Evolutionary conservation across 2,888 invertebrate genomes (phyloP).

Genomic region (Drosophila helvetica): DNA sequence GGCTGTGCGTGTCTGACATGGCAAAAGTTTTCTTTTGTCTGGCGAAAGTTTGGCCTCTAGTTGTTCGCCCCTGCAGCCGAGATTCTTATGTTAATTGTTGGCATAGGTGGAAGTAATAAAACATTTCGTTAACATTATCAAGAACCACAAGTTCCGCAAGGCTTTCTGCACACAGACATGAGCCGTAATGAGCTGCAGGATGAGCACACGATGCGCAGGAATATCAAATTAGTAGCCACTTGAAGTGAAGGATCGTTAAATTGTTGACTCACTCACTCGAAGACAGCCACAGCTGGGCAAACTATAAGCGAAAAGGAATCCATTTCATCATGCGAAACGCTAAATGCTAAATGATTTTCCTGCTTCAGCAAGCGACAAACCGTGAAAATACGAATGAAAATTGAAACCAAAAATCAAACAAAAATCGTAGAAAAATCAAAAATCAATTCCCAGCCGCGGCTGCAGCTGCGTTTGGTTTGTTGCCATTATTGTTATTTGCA

Average conservation of each 20-base stretch:
- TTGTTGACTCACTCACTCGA: too few relatives aligned
- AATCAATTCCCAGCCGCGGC: slow-evolving; percentile 36
- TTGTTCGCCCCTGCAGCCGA: slow-evolving; percentile 31
- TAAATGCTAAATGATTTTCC: too few relatives aligned
- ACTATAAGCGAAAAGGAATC: background rate
- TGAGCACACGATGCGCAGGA: background rate
- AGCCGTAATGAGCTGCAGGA: slow-evolving; percentile 24
- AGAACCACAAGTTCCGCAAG: slow-evolving; percentile 52
- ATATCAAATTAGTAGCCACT: background rate
- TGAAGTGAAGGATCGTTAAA: background rate
- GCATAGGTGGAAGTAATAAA: slow-evolving; percentile 77
- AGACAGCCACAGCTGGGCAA: too few relatives aligned
- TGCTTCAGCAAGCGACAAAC: too few relatives aligned
- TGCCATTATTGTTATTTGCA: slow-evolving; percentile 58
- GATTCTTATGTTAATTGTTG: slow-evolving; percentile 75
- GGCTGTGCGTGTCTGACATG: slow-evolving; percentile 27
- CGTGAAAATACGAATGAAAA: slow-evolving; percentile 5
- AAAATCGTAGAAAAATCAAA: slow-evolving; percentile 8
- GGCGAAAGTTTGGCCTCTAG: slow-evolving; percentile 51
- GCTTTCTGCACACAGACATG: slow-evolving; percentile 3
- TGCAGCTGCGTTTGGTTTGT: slow-evolving; percentile 16
- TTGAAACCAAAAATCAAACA: slow-evolving; percentile 9
- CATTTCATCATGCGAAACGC: too few relatives aligned
- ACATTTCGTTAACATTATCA: slow-evolving; percentile 71
- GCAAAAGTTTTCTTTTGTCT: slow-evolving; percentile 62